These are phyloP conservation scores for Drymonia ruficornis DNA, from an alignment of 2,888 invertebrate genomes.

Conservation along the genomic window DNA sequence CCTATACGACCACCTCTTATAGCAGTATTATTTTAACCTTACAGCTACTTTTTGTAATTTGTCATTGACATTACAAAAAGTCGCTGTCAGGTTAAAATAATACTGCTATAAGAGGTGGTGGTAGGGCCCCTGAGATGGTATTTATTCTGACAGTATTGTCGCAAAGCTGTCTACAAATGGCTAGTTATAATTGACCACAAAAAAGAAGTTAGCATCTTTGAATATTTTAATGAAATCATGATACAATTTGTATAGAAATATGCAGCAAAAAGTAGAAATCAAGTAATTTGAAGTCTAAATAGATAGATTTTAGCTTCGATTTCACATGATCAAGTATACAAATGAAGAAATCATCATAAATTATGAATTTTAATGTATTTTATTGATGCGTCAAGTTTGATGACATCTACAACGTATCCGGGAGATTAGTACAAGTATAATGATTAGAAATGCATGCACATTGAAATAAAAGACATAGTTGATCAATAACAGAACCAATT, in stretches of 20 bases:
- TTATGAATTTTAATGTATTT: slow-evolving; percentile 10
- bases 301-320: background rate
- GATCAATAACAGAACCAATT: too few relatives aligned
- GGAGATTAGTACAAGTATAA: slow-evolving; percentile 14
- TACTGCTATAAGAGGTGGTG: too few relatives aligned
- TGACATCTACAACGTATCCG: slow-evolving; percentile 8
- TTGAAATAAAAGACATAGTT: background rate
- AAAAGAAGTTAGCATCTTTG: background rate
- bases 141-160: too few relatives aligned
- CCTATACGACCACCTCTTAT: too few relatives aligned
- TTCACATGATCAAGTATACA: slow-evolving; percentile 6
- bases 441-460: slow-evolving; percentile 1
- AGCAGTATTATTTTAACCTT: too few relatives aligned
- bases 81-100: too few relatives aligned
- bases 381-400: slow-evolving; percentile 7
- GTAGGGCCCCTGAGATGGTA: too few relatives aligned
- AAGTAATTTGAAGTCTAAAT: slow-evolving; percentile 1
- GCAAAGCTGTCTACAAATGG: too few relatives aligned
- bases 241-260: background rate
- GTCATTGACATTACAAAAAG: too few relatives aligned
- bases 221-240: background rate
- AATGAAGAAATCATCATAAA: slow-evolving; percentile 12
- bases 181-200: too few relatives aligned
- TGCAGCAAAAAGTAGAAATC: background rate
- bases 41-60: too few relatives aligned